Conservation (phyloP, 2,888 invertebrate genomes). For the Muschampia plurimacula region DNA sequence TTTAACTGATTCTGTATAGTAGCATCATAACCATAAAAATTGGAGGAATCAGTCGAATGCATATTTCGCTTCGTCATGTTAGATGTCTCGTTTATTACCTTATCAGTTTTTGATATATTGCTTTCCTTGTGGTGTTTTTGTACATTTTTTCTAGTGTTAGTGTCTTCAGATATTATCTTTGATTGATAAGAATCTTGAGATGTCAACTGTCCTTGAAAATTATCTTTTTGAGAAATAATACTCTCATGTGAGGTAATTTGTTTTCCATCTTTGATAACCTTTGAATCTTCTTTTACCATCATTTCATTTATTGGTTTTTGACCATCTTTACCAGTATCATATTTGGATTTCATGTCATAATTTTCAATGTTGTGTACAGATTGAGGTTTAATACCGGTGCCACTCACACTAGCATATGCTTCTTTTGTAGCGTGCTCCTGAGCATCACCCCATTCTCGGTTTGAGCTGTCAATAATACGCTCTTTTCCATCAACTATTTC, state of each 20-base stretch:
- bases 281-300: slow-evolving; percentile 71
- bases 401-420: slow-evolving; percentile 81
- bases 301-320: slow-evolving; percentile 72
- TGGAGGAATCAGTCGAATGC: slow-evolving; percentile 75
- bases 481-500: slow-evolving; percentile 89
- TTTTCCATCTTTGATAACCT: slow-evolving; percentile 74
- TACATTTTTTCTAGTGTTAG: slow-evolving; percentile 38
- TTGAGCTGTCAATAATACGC: slow-evolving; percentile 85
- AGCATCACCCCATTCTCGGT: slow-evolving; percentile 85
- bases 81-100: slow-evolving; percentile 54
- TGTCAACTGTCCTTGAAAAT: slow-evolving; percentile 62
- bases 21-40: slow-evolving; percentile 78
- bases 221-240: slow-evolving; percentile 74
- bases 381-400: slow-evolving; percentile 86
- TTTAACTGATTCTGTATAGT: slow-evolving; percentile 76
- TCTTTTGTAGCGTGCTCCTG: slow-evolving; percentile 80
- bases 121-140: slow-evolving; percentile 30
- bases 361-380: slow-evolving; percentile 82
- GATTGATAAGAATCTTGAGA: slow-evolving; percentile 45
- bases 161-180: slow-evolving; percentile 41
- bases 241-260: slow-evolving; percentile 71
- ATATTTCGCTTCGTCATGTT: slow-evolving; percentile 60
- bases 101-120: slow-evolving; percentile 47
- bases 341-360: slow-evolving; percentile 83
- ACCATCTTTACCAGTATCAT: slow-evolving; percentile 85